A percentile compares a stretch with the other conserved stretches of the same genome.
These are phyloP conservation scores for Addax nasomaculatus DNA, from an alignment of 2,113 vertebrate genomes.

Conservation along the genomic window DNA sequence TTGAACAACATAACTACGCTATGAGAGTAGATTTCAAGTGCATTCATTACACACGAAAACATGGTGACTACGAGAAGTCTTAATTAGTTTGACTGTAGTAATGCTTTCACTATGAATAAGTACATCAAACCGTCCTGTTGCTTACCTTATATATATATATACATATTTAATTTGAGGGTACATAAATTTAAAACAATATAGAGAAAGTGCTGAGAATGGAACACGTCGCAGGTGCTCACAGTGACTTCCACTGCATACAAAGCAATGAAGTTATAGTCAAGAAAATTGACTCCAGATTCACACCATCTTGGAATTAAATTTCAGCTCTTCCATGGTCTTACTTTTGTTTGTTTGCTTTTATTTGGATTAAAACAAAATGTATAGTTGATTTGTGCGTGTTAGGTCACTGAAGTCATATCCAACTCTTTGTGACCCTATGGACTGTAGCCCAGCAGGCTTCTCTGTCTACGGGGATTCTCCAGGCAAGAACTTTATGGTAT, in stretches of 20 bases:
- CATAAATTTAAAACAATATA: background rate
- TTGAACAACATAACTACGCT: background rate
- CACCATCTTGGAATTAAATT: background rate
- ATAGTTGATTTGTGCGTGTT: background rate
- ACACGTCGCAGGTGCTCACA: rapidly evolving
- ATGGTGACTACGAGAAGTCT: background rate
- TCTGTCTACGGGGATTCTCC: background rate
- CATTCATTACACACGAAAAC: background rate
- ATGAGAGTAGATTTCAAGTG: background rate
- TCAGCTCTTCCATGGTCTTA: background rate
- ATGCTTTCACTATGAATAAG: background rate
- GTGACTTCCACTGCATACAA: background rate
- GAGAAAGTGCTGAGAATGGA: background rate
- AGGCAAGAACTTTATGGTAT: background rate
- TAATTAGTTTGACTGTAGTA: background rate
- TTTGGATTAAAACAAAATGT: background rate
- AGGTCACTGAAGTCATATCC: background rate
- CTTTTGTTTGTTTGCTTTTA: background rate
- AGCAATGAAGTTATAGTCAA: background rate
- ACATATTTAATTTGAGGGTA: background rate
- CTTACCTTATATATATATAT: background rate
- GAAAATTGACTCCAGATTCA: background rate
- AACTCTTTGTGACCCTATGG: background rate
- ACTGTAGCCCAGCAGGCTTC: background rate
- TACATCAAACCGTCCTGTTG: background rate